Conservation (phyloP, 2,888 invertebrate genomes). For the Mythimna loreyi region DNA sequence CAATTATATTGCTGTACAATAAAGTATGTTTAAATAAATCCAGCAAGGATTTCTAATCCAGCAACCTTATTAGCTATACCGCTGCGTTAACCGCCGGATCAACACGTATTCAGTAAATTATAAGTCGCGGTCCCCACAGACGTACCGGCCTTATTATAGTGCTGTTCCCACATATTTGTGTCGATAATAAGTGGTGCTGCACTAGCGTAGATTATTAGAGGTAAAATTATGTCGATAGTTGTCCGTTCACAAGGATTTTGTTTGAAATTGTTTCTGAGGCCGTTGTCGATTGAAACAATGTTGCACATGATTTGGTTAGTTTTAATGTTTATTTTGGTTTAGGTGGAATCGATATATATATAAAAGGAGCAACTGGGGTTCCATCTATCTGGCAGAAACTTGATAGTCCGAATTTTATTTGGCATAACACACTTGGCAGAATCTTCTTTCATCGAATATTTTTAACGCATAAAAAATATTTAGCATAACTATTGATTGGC, state of each 20-base stretch:
- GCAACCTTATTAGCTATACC: slow-evolving; percentile 9
- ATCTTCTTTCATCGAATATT: too few species aligned
- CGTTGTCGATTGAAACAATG: slow-evolving; percentile 6
- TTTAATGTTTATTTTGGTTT: too few species aligned
- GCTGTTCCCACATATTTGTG: slow-evolving; percentile 43
- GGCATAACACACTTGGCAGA: too few species aligned
- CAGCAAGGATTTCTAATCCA: neutral
- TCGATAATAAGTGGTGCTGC: slow-evolving; percentile 46
- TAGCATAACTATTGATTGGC: too few species aligned
- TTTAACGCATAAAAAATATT: too few species aligned
- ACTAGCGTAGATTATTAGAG: slow-evolving; percentile 24
- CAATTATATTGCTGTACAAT: too few species aligned
- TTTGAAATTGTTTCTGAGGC: neutral
- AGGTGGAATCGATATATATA: too few species aligned
- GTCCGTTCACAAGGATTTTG: neutral
- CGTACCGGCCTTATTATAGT: slow-evolving; percentile 41
- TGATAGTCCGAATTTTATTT: too few species aligned
- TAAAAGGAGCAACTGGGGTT: too few species aligned
- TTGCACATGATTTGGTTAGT: neutral
- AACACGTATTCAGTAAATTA: slow-evolving; percentile 44
- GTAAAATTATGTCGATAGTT: slow-evolving; percentile 32
- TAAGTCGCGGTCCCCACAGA: slow-evolving; percentile 10
- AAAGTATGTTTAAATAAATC: neutral
- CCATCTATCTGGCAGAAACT: too few species aligned
- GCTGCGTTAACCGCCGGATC: slow-evolving; percentile 38